Percentiles rank a stretch among this genome's conserved stretches.
Conservation (phyloP, 2,113 vertebrate species). For the Eptesicus fuscus region DNA sequence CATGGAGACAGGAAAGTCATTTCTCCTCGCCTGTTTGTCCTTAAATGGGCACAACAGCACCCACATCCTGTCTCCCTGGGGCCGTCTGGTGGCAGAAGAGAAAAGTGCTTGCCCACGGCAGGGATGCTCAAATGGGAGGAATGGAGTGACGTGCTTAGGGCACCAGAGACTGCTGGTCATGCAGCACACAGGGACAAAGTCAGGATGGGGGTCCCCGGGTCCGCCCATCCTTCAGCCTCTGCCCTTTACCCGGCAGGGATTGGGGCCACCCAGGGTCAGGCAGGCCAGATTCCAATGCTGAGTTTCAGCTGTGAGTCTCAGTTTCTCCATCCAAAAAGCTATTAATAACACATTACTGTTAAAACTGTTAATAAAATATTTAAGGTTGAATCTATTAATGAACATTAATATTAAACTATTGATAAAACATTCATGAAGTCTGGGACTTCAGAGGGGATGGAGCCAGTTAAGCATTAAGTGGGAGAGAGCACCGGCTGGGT, state of each 20-base stretch:
- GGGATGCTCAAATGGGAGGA: neutral
- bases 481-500: no score
- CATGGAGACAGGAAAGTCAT: neutral
- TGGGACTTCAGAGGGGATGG: neutral
- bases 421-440: neutral
- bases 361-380: neutral
- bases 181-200: neutral
- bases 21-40: neutral
- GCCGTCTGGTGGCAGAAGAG: neutral
- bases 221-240: neutral
- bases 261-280: neutral
- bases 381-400: neutral
- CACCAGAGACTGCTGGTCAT: neutral
- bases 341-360: neutral
- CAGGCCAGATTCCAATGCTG: neutral
- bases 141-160: neutral
- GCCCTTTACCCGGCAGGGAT: accelerated
- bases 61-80: neutral
- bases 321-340: neutral
- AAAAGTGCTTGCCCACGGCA: neutral
- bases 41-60: neutral
- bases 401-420: neutral
- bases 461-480: no score
- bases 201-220: neutral
- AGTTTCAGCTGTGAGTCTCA: neutral